Evolutionary conservation across 2,888 invertebrate species (phyloP).

Genomic region (Incurvaria masculella): DNA sequence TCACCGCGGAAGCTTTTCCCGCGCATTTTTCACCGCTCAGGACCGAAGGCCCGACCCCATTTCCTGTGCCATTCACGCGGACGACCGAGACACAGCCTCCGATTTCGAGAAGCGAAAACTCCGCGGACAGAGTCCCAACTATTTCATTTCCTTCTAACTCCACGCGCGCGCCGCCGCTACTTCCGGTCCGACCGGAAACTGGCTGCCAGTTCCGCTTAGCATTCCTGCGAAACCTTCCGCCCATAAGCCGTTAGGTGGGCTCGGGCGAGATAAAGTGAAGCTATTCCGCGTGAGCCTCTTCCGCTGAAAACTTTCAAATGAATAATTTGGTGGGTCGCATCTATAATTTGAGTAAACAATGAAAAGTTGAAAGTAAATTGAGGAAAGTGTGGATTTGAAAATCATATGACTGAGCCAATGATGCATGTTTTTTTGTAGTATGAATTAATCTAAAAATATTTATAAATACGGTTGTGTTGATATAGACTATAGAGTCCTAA

Average conservation of each 20-base stretch:
- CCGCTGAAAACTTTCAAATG: neutral
- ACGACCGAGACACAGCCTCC: neutral
- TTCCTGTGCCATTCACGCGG: neutral
- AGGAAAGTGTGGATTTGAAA: too few relatives aligned
- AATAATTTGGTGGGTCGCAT: too few relatives aligned
- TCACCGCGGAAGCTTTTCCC: neutral
- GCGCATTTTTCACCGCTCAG: too few relatives aligned
- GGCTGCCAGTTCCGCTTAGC: neutral
- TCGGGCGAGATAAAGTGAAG: neutral
- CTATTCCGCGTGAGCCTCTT: neutral
- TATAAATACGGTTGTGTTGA: too few relatives aligned
- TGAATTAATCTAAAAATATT: too few relatives aligned
- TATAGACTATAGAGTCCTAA: too few relatives aligned
- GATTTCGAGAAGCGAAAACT: neutral
- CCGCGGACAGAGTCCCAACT: neutral
- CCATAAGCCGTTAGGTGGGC: neutral
- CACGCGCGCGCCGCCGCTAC: neutral
- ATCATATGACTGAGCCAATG: too few relatives aligned
- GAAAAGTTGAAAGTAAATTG: too few relatives aligned
- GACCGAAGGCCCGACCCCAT: neutral
- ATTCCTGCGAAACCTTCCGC: neutral
- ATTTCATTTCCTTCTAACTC: neutral
- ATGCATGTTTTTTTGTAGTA: too few relatives aligned
- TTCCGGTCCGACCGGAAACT: neutral
- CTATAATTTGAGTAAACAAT: too few relatives aligned